A percentile compares a stretch with the other conserved stretches of the same genome.
Conservation (phyloP, 2,888 invertebrate species). For the Ornithoptera alexandrae region DNA sequence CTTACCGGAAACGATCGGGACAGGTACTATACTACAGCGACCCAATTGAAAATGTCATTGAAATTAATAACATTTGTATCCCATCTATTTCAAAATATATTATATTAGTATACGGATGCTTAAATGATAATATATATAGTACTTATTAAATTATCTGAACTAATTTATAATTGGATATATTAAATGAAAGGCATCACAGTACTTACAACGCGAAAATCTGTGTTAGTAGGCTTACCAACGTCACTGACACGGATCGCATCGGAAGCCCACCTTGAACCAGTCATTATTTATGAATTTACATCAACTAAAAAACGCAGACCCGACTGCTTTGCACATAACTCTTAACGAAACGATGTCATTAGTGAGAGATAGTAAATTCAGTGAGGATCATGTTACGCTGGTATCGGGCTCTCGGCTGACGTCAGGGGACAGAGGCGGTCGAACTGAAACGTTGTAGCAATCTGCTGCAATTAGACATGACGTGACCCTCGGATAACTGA, state of each 20-base stretch:
- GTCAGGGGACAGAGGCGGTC: conserved; percentile 51
- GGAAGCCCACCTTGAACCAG: conserved; percentile 14
- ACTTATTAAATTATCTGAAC: neutral
- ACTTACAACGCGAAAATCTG: neutral
- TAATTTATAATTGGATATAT: conserved; percentile 1
- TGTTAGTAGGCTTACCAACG: conserved; percentile 1
- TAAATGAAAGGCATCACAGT: neutral
- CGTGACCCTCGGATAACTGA: conserved; percentile 44
- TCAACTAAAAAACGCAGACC: conserved; percentile 26
- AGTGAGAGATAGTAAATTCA: conserved; percentile 21
- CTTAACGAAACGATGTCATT: conserved; percentile 26
- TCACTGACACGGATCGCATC: conserved; percentile 5
- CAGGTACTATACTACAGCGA: too few relatives aligned
- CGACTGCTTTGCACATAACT: conserved; percentile 12
- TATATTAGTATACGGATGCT: too few relatives aligned
- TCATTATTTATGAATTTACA: conserved; percentile 30
- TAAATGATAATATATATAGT: neutral
- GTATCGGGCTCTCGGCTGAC: conserved; percentile 40
- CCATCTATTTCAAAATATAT: too few relatives aligned
- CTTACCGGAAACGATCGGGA: too few relatives aligned
- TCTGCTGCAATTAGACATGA: conserved; percentile 65
- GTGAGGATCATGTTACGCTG: conserved; percentile 41
- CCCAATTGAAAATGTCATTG: too few relatives aligned
- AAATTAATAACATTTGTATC: neutral
- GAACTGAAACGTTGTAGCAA: conserved; percentile 50